Evolutionary conservation across 2,888 invertebrate species (phyloP), one percentile per base, ranked within the genome.

Genomic region (Kryphioiulus occultus): DNA sequence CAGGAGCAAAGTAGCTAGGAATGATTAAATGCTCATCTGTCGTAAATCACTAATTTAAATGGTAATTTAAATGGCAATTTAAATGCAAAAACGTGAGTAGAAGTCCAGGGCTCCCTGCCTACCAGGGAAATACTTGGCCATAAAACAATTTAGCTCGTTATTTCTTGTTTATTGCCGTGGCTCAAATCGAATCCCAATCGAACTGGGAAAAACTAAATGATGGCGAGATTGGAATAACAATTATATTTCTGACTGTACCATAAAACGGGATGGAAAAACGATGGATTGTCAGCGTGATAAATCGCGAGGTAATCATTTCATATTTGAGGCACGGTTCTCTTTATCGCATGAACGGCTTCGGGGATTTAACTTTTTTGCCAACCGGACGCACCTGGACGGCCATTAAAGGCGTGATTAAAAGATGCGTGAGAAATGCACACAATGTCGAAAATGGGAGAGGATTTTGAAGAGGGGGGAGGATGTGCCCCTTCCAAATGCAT

Each of bases 381-480:
- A 53, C 53, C 53, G 53, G 53, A 53, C 53, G 53, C 53, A 53
- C 53, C 53, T 53, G 53, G 53, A 53, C 53, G 53, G 53, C 47
- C 47, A 47, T 47, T 47, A 47, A 47, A 47, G 17, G 9, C 47
- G 47, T 53, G 53, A 53, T 53, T 53, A 53, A 53, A 53, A 53
- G 53, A 53, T 53, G 53, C 53, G 53, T 53, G 53, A 53, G 53
- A 53, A 35, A 53, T n/a, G 7, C 4, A n/a, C 53, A 53, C 53
- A 53, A 19, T 53, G 53, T 7, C 47, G 47, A 47, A 47, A 47
- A 15, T 47, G 47, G 47, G n/a, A 53, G 53, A n/a, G 53, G 53
- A 53, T 4, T 44, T 44, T 9, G 39, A 47, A 47, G 12, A 10
- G 47, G 3, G 53, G 53, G 2, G 53, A 19, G 53, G 53, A 19